phyloP scores from a whole-genome alignment of 1,140 invertebrate genomes.

The Meloidogyne hapla region DNA sequence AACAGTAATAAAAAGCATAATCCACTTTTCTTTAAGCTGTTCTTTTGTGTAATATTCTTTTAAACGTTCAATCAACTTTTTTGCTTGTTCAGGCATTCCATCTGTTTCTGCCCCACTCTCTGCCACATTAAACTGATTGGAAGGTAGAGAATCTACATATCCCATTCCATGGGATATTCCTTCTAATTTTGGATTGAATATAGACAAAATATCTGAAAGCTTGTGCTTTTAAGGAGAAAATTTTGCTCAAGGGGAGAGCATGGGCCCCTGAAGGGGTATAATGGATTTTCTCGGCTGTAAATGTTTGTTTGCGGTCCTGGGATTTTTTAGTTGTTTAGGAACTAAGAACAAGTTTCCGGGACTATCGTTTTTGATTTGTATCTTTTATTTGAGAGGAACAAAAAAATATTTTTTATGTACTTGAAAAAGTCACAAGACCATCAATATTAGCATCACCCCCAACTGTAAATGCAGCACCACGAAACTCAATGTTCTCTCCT shows the following conservation, averaged over 20 bases:
- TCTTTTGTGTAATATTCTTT: conserved; percentile 47
- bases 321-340: too few relatives aligned
- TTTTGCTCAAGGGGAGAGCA: too few relatives aligned
- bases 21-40: conserved; percentile 52
- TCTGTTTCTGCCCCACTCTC: conserved; percentile 49
- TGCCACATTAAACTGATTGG: conserved; percentile 62
- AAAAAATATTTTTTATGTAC: conserved; percentile 63
- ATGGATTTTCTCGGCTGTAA: too few relatives aligned
- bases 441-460: conserved; percentile 61
- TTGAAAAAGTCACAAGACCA: conserved; percentile 60
- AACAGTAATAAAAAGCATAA: conserved; percentile 60
- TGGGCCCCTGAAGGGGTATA: too few relatives aligned
- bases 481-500: conserved; percentile 55
- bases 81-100: conserved; percentile 55
- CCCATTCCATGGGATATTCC: conserved; percentile 62
- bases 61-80: conserved; percentile 50
- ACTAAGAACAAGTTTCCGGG: too few relatives aligned
- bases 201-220: conserved; percentile 37
- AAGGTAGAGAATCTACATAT: conserved; percentile 48
- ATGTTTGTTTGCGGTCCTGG: too few relatives aligned
- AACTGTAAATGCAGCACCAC: conserved; percentile 62
- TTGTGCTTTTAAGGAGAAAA: too few relatives aligned
- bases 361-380: too few relatives aligned
- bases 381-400: too few relatives aligned
- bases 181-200: conserved; percentile 1